Percentiles rank a stretch among this genome's conserved stretches.
Evolutionary conservation across 2,888 invertebrate genomes (phyloP).

Genomic region (Lasioglossum calceatum): DNA sequence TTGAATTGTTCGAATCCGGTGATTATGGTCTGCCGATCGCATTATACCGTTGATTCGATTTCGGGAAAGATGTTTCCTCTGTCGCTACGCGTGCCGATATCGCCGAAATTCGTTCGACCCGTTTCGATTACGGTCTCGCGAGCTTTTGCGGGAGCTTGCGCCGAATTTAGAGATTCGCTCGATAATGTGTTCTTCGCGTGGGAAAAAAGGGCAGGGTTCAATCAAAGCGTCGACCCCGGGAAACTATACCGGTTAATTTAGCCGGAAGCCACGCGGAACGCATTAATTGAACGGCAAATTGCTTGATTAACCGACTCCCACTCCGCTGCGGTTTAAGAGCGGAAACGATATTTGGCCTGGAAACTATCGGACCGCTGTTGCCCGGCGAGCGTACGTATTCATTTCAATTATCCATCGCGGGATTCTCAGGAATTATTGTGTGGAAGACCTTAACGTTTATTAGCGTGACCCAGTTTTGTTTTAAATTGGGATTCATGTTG

Average conservation of each 20-base stretch:
- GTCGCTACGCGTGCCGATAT: background rate
- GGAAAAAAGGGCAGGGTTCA: background rate
- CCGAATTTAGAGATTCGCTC: background rate
- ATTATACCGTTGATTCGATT: slow-evolving; percentile 31
- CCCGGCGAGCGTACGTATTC: background rate
- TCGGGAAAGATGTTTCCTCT: background rate
- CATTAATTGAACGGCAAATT: slow-evolving; percentile 32
- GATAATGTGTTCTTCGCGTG: background rate
- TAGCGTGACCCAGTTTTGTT: background rate
- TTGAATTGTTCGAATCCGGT: slow-evolving; percentile 9
- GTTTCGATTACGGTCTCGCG: background rate
- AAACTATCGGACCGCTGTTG: background rate
- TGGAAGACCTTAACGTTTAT: background rate
- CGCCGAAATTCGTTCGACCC: background rate
- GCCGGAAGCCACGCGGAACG: background rate
- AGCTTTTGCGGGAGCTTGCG: background rate
- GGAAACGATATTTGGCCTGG: background rate
- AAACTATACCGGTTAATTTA: slow-evolving; percentile 20
- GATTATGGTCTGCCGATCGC: slow-evolving; percentile 19
- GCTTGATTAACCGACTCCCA: slow-evolving; percentile 22
- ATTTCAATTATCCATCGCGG: background rate
- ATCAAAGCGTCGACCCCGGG: background rate
- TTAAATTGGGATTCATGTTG: background rate
- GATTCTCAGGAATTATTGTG: background rate
- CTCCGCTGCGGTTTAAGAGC: slow-evolving; percentile 6